A percentile compares a stretch with the other conserved stretches of the same genome.
Evolutionary conservation across 2,113 vertebrate species (phyloP).

Genomic region (Suricata suricatta): DNA sequence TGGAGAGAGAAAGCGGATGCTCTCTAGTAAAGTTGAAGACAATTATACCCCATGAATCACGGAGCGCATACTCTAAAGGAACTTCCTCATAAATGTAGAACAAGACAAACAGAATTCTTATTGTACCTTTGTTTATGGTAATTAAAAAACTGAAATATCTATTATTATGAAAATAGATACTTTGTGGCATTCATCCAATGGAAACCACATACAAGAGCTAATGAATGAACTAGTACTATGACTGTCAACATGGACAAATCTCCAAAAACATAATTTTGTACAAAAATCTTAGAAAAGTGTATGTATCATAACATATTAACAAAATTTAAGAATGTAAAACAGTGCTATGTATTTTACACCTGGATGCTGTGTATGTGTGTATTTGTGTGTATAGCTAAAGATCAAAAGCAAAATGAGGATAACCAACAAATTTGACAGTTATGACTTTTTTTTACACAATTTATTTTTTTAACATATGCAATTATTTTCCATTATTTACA

Average conservation of each 20-base stretch:
- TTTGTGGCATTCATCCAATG: not conserved
- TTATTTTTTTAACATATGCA: too few species aligned
- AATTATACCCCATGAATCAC: not conserved
- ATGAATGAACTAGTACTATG: not conserved
- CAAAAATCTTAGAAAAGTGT: not conserved
- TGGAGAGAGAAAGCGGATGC: not conserved
- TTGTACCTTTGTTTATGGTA: not conserved
- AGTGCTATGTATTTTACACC: not conserved
- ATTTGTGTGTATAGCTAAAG: not conserved
- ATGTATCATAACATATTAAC: not conserved
- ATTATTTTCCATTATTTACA: too few species aligned
- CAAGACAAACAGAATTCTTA: not conserved
- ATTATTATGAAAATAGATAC: not conserved
- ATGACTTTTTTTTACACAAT: too few species aligned
- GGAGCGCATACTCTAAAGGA: not conserved
- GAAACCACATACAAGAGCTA: not conserved
- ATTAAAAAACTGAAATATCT: not conserved
- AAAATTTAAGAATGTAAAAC: not conserved
- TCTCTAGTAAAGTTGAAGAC: not conserved
- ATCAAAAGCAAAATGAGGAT: not conserved
- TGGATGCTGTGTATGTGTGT: too few species aligned
- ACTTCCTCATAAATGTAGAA: not conserved
- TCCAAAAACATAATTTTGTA: not conserved
- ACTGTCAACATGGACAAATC: not conserved
- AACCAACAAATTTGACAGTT: not conserved